These are phyloP conservation scores for Chrysolina americana DNA, from an alignment of 2,888 invertebrate genomes.

Conservation along the genomic window DNA sequence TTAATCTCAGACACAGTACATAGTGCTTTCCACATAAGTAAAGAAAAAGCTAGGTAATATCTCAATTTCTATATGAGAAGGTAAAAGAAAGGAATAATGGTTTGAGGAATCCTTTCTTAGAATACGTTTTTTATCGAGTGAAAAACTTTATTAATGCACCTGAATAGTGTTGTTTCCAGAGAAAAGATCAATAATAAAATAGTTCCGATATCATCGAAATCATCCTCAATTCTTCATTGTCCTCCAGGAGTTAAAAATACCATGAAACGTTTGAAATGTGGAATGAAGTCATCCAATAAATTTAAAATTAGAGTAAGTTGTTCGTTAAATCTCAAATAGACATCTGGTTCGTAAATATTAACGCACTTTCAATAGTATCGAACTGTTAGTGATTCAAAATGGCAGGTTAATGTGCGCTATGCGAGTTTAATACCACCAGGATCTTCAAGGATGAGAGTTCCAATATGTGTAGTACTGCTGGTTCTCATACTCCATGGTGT, in stretches of 20 bases:
- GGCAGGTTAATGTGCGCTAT: background rate
- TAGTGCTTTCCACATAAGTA: too few species aligned
- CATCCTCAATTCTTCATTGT: background rate
- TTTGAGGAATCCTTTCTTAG: too few species aligned
- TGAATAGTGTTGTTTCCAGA: too few species aligned
- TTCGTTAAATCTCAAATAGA: constrained; percentile 8
- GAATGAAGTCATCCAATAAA: constrained; percentile 1
- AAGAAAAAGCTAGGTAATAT: too few species aligned
- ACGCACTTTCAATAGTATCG: background rate
- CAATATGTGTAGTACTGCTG: constrained; percentile 12
- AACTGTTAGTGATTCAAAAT: constrained; percentile 4
- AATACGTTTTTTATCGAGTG: too few species aligned
- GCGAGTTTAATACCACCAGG: background rate
- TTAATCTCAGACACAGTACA: too few species aligned
- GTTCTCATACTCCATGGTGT: constrained; percentile 21
- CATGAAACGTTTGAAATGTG: constrained; percentile 6
- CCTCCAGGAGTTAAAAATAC: constrained; percentile 8
- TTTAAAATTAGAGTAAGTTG: constrained; percentile 10
- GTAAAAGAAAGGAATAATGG: too few species aligned
- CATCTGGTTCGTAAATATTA: background rate
- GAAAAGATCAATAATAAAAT: constrained; percentile 5
- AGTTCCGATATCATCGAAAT: background rate
- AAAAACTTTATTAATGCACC: too few species aligned
- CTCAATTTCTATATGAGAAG: too few species aligned
- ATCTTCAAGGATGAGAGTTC: constrained; percentile 2